Percentiles rank a stretch among this genome's conserved stretches.
Conservation (phyloP, 2,797 vertebrate genomes). For the Thalassophryne amazonica region DNA sequence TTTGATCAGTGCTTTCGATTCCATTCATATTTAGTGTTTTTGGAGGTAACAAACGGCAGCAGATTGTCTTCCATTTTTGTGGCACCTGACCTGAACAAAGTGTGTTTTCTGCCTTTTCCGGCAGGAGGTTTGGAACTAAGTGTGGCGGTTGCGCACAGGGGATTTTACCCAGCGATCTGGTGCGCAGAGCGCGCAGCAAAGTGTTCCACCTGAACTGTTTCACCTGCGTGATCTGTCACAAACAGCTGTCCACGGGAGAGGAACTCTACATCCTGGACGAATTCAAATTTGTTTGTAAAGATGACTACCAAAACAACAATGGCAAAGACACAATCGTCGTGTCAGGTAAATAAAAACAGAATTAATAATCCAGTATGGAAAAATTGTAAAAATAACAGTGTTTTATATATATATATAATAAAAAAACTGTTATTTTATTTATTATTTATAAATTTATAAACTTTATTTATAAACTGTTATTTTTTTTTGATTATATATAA, state of each 20-base stretch:
- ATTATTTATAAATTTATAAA: too few species aligned
- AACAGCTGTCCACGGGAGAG: slow-evolving; percentile 95
- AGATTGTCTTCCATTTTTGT: too few species aligned
- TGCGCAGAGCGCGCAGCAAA: slow-evolving; percentile 91
- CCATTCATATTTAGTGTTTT: too few species aligned
- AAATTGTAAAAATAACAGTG: too few species aligned
- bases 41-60: too few species aligned
- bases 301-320: slow-evolving; percentile 88
- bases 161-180: slow-evolving; percentile 93
- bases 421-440: too few species aligned
- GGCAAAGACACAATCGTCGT: slow-evolving; percentile 90
- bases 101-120: background rate
- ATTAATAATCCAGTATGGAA: too few species aligned
- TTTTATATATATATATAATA: too few species aligned
- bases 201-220: slow-evolving; percentile 97
- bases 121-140: slow-evolving; percentile 93
- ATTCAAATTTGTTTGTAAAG: slow-evolving; percentile 95
- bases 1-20: too few species aligned
- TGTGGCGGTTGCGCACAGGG: slow-evolving; percentile 92
- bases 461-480: too few species aligned
- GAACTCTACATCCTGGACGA: slow-evolving; percentile 96
- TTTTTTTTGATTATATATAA: too few species aligned
- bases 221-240: slow-evolving; percentile 96
- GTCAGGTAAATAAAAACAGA: slow-evolving; percentile 86
- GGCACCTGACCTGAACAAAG: too few species aligned